Base-by-base conservation (phyloP, 2,888 invertebrate species). In the Calameuta pallipes region DNA sequence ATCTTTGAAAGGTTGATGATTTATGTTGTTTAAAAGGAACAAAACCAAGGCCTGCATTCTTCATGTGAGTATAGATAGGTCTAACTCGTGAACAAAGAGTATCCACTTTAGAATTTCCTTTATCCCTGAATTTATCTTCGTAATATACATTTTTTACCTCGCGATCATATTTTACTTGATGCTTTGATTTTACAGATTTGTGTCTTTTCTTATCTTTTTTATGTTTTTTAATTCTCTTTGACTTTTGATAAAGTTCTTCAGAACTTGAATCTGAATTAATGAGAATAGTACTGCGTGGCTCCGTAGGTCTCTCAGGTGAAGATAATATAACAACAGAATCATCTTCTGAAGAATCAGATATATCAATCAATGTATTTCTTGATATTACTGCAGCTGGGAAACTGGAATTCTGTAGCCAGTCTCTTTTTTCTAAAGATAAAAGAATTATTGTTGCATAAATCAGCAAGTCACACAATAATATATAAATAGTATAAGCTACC, bases 61-160 rank as follows among this genome's bases (percentile, higher is more conserved):
- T 79, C 9, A 84, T 34, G 76, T 85, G 74, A 56, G 79, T 82
- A 77, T 92, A 96, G 91, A 92, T 92, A 1, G 96, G 95, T 76
- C 94, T 93, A 0, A 94, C 93, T 2, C 95, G 95, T 77, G 94
- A 93, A 81, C 94, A 94, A 23, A 96, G 92, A 0, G 94, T 95
- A 68, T 93, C 91, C 3, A 95, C 93, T 1, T 91, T 92, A 73
- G 94, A 91, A 88, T 95, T 95, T 75, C 93, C 94, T 75, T 89
- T 92, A 73, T 94, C 94, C 75, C 93, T 89, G 74, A 91, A 92
- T 83, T 92, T 93, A 85, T 96, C 96, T 74, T 94, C 95, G 88
- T 93, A 95, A 81, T 93, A 93, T 23, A 93, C 91, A 82, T 90
- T 85, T 78, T 88, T 79, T 31, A 90, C 87, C 41, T 88, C 79